A percentile compares a stretch with the other conserved stretches of the same genome.
phyloP scores from a whole-genome alignment of 2,113 vertebrate genomes.

The Chloroceryle aenea region DNA sequence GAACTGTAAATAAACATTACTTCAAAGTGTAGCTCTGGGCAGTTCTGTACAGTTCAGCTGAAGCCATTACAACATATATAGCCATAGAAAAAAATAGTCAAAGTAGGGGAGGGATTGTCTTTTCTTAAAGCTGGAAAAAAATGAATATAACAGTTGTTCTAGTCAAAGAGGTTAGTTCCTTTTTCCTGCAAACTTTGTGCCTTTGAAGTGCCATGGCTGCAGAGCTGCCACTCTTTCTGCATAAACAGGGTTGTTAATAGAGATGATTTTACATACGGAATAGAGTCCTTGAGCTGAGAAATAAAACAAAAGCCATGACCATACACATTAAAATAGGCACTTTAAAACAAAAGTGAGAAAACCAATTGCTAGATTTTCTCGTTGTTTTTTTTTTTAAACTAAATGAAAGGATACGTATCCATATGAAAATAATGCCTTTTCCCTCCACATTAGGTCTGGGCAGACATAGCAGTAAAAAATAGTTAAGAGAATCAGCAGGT shows the following conservation, averaged over 20 bases:
- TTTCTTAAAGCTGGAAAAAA: not conserved
- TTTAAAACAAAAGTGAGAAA: not conserved
- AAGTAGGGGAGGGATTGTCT: not conserved
- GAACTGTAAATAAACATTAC: slow-evolving; percentile 59
- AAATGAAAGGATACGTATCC: not conserved
- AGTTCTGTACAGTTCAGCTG: slow-evolving; percentile 9
- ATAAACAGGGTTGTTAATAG: not conserved
- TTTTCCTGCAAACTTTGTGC: not conserved
- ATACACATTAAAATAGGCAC: not conserved
- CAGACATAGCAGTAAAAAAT: not conserved
- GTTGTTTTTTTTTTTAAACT: not conserved
- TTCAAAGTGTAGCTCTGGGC: slow-evolving; percentile 54
- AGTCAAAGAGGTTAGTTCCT: not conserved
- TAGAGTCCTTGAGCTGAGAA: not conserved
- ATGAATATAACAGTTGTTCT: not conserved
- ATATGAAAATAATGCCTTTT: not conserved
- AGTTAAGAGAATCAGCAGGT: not conserved
- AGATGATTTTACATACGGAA: not conserved
- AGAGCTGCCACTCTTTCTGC: not conserved
- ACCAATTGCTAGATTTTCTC: not conserved
- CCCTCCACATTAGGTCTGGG: not conserved
- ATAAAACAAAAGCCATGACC: not conserved
- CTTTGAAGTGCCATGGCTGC: not conserved
- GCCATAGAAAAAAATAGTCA: not conserved
- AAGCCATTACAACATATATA: not conserved